A percentile compares a stretch with the other conserved stretches of the same genome.
phyloP scores from a whole-genome alignment of 1,140 invertebrate genomes.

The Forficula auricularia region DNA sequence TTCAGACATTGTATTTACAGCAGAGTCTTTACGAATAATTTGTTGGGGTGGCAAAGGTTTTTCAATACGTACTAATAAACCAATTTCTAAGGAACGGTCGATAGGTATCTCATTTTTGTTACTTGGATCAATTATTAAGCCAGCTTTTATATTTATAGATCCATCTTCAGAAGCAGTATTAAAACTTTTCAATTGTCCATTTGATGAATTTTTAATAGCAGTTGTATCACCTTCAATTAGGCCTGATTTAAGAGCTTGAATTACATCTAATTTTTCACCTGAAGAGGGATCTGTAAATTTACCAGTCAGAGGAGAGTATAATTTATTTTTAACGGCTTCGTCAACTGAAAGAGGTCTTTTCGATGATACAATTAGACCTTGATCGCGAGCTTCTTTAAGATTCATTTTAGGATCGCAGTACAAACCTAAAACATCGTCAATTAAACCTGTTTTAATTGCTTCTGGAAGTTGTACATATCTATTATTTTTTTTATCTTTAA shows the following conservation, averaged over 20 bases:
- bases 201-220: slow-evolving; percentile 54
- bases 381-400: slow-evolving; percentile 49
- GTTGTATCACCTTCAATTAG: slow-evolving; percentile 61
- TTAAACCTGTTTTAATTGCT: slow-evolving; percentile 51
- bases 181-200: slow-evolving; percentile 53
- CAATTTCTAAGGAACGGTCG: slow-evolving; percentile 53
- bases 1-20: slow-evolving; percentile 28
- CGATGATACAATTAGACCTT: slow-evolving; percentile 54
- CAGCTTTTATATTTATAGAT: slow-evolving; percentile 54
- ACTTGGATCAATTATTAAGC: slow-evolving; percentile 58
- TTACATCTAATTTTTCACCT: slow-evolving; percentile 49
- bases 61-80: slow-evolving; percentile 51
- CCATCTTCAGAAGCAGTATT: slow-evolving; percentile 58
- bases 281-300: slow-evolving; percentile 57
- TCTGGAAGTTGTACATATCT: slow-evolving; percentile 54
- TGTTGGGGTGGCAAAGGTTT: slow-evolving; percentile 45
- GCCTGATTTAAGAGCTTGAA: slow-evolving; percentile 48
- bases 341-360: slow-evolving; percentile 52
- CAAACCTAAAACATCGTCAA: slow-evolving; percentile 51
- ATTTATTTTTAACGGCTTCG: slow-evolving; percentile 53
- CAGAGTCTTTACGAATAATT: slow-evolving; percentile 30
- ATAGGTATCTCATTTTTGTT: slow-evolving; percentile 51
- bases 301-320: slow-evolving; percentile 60
- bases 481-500: slow-evolving; percentile 51
- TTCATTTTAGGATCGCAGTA: slow-evolving; percentile 47